A percentile compares a stretch with the other conserved stretches of the same genome.
Evolutionary conservation across 2,797 vertebrate species (phyloP).

Genomic region (Aphelocoma californica): DNA sequence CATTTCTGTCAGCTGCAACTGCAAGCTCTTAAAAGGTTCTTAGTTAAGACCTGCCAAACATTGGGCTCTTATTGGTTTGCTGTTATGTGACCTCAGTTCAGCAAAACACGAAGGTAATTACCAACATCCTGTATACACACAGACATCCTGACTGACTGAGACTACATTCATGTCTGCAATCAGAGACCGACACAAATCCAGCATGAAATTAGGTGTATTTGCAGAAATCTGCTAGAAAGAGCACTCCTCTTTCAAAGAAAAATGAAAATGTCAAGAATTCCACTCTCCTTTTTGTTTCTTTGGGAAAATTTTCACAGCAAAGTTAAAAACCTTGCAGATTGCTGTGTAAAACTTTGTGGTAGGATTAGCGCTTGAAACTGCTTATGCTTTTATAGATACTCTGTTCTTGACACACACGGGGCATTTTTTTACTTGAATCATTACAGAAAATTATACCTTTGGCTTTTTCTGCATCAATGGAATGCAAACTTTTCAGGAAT

Average conservation of each 20-base stretch:
- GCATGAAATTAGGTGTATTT: neutral
- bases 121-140: neutral
- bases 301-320: neutral
- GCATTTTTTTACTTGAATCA: neutral
- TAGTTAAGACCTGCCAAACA: neutral
- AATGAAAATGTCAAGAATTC: neutral
- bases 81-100: neutral
- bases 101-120: neutral
- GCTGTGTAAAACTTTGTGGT: neutral
- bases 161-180: neutral
- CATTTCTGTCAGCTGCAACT: neutral
- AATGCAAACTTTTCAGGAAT: neutral
- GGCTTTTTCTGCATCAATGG: neutral
- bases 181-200: neutral
- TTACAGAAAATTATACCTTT: neutral
- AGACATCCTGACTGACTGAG: neutral
- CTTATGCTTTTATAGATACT: neutral
- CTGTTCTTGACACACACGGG: neutral
- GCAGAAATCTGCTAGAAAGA: neutral
- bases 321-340: neutral
- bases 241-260: neutral
- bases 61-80: neutral
- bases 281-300: neutral
- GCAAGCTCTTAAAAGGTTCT: neutral
- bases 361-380: neutral